A percentile compares a stretch with the other conserved stretches of the same genome.
Evolutionary conservation across 2,797 vertebrate genomes (phyloP).

Genomic region (Avahi laniger): DNA sequence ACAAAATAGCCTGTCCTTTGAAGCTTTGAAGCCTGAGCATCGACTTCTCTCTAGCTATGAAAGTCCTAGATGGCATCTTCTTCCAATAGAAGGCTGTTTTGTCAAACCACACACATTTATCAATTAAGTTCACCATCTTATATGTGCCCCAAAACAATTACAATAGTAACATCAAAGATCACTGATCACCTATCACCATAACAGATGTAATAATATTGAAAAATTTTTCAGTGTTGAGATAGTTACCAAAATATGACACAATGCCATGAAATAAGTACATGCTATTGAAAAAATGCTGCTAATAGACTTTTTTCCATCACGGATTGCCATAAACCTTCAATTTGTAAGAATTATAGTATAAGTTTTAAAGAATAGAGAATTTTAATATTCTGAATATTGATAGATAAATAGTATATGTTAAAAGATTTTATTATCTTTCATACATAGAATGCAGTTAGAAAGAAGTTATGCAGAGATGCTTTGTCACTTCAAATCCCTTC

Average conservation of each 20-base stretch:
- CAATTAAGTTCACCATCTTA: background rate
- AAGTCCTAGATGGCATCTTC: background rate
- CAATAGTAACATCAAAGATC: background rate
- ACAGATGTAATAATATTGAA: background rate
- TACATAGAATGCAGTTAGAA: conserved; percentile 80
- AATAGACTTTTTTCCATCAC: background rate
- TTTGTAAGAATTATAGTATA: background rate
- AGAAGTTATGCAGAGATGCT: conserved; percentile 81
- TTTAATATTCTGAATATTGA: conserved; percentile 49
- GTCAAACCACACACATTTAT: background rate
- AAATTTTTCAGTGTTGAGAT: background rate
- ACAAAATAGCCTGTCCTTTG: background rate
- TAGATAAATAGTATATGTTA: background rate
- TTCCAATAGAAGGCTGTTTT: background rate
- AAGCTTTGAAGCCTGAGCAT: background rate
- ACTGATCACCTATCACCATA: background rate
- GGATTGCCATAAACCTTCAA: background rate
- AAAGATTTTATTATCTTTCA: conserved; percentile 61
- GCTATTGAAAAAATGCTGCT: background rate
- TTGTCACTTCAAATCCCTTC: conserved; percentile 84
- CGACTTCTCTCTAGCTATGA: background rate
- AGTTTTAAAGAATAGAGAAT: conserved; percentile 31
- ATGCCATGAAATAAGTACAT: background rate
- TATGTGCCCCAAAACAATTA: background rate
- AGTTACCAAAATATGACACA: background rate